These are phyloP conservation scores for Caloenas nicobarica DNA, from an alignment of 2,113 vertebrate species.

Conservation along the genomic window DNA sequence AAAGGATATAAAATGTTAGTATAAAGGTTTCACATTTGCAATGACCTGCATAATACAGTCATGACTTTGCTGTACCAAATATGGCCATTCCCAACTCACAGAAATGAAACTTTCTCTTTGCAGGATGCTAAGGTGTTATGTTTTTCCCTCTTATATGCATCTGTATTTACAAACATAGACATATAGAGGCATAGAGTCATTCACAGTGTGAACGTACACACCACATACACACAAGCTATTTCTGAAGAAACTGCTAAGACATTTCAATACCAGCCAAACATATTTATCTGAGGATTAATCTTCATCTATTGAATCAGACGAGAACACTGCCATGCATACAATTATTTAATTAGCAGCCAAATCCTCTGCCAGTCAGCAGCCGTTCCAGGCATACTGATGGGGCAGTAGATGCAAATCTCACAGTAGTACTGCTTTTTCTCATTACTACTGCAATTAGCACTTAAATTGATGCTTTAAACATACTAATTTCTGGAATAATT, in stretches of 20 bases:
- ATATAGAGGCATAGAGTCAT: slow-evolving; percentile 20
- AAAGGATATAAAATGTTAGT: background rate
- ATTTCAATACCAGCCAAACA: slow-evolving; percentile 91
- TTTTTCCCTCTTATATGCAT: slow-evolving; percentile 4
- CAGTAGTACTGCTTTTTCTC: slow-evolving; percentile 90
- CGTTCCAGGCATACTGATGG: slow-evolving; percentile 88
- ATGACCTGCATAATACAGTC: background rate
- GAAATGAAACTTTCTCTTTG: background rate
- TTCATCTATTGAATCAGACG: slow-evolving; percentile 92
- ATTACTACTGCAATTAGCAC: slow-evolving; percentile 98
- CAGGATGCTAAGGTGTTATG: background rate
- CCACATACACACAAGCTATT: slow-evolving; percentile 74
- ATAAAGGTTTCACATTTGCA: background rate
- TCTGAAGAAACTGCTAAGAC: slow-evolving; percentile 85
- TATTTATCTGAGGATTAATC: slow-evolving; percentile 99
- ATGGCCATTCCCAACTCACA: background rate
- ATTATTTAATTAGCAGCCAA: slow-evolving; percentile 99
- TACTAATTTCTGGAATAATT: slow-evolving; percentile 93
- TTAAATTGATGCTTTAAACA: slow-evolving; percentile 97
- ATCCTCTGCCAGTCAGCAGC: slow-evolving; percentile 87
- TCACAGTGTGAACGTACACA: slow-evolving; percentile 23
- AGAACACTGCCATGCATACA: slow-evolving; percentile 94
- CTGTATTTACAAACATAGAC: slow-evolving; percentile 58
- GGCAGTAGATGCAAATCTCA: slow-evolving; percentile 88
- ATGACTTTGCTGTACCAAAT: background rate